A percentile compares a stretch with the other conserved stretches of the same genome.
Evolutionary conservation across 2,888 invertebrate genomes (phyloP).

Genomic region (Cataglyphis altisquamis): DNA sequence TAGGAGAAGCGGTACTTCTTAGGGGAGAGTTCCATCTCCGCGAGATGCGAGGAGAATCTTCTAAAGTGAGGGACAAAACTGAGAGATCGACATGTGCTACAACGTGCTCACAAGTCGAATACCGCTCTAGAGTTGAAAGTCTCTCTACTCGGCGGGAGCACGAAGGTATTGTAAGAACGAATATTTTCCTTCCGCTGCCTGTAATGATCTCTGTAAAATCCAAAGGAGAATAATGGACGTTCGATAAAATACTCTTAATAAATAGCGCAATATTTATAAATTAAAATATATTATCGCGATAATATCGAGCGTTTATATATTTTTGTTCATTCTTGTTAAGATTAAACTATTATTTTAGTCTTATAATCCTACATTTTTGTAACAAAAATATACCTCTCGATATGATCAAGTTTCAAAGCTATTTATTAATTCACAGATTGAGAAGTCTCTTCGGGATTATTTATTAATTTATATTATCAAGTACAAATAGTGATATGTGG

Average conservation of each 20-base stretch:
- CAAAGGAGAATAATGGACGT: neutral
- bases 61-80: slow-evolving; percentile 60
- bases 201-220: slow-evolving; percentile 20
- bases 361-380: neutral
- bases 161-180: slow-evolving; percentile 73
- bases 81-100: slow-evolving; percentile 57
- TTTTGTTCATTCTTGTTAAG: neutral
- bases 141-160: slow-evolving; percentile 58
- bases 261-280: neutral
- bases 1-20: slow-evolving; percentile 71
- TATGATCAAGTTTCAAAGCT: neutral
- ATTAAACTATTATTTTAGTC: neutral
- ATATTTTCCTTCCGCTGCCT: slow-evolving; percentile 56
- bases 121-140: slow-evolving; percentile 59
- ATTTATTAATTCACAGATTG: neutral
- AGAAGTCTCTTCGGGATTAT: neutral
- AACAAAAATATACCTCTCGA: no score
- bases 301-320: neutral
- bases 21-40: slow-evolving; percentile 32
- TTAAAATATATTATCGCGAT: neutral
- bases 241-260: neutral
- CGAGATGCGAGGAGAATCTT: slow-evolving; percentile 36
- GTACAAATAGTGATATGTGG: neutral
- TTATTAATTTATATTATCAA: neutral
- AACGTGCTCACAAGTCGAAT: slow-evolving; percentile 63